Evolutionary conservation across 1,140 invertebrate species (phyloP).

Genomic region (Bombus sylvicola): DNA sequence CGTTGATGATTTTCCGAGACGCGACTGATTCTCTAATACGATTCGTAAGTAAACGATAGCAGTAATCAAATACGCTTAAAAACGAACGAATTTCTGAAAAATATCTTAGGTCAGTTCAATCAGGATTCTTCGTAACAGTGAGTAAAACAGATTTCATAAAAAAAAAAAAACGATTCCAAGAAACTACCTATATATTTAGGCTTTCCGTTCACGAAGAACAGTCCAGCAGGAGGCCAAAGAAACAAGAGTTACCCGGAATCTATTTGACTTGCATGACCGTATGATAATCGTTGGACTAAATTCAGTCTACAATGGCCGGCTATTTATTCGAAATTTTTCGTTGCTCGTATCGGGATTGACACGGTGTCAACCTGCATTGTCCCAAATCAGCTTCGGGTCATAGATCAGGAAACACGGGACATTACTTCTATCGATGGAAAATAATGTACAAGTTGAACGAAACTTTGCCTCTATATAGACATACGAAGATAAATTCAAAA

Average conservation of each 20-base stretch:
- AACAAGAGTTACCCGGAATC: neutral
- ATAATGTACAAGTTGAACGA: neutral
- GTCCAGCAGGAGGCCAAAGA: neutral
- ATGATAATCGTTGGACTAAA: conserved; percentile 30
- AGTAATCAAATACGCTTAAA: neutral
- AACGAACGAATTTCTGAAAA: neutral
- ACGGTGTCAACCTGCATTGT: neutral
- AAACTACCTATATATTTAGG: neutral
- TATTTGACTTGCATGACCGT: conserved; percentile 36
- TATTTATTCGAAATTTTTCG: conserved; percentile 15
- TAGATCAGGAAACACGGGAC: neutral
- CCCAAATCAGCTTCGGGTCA: neutral
- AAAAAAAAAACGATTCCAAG: neutral
- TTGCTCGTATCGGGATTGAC: neutral
- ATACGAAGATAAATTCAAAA: neutral
- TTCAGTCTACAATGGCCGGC: neutral
- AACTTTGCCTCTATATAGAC: too few species aligned
- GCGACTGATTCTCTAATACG: neutral
- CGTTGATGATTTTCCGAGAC: too few species aligned
- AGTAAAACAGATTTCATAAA: neutral
- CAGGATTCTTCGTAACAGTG: neutral
- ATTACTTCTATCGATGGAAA: too few species aligned
- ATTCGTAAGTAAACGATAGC: neutral
- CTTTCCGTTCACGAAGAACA: neutral
- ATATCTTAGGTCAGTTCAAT: neutral